These are phyloP conservation scores for Amblyornis subalaris DNA, from an alignment of 2,113 vertebrate genomes.

Conservation along the genomic window DNA sequence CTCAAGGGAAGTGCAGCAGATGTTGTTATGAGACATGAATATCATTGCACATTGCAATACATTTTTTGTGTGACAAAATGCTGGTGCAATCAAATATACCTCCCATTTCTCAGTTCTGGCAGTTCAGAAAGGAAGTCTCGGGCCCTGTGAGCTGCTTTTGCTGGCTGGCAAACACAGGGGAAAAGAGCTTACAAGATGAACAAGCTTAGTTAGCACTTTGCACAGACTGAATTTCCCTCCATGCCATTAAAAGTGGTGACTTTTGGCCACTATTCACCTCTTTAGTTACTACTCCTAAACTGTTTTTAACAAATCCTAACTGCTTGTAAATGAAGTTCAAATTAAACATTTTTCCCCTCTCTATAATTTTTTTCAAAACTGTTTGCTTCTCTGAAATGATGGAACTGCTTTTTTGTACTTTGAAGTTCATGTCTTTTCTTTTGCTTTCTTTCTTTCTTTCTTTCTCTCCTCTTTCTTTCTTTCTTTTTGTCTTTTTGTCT, in stretches of 20 bases:
- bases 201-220: neutral
- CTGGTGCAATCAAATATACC: neutral
- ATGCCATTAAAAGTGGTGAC: neutral
- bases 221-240: neutral
- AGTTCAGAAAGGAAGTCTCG: neutral
- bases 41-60: neutral
- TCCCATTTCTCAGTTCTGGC: neutral
- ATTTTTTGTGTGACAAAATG: neutral
- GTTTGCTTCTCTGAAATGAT: neutral
- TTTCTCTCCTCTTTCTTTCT: accelerated
- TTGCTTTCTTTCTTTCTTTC: accelerated
- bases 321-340: neutral
- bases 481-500: accelerated
- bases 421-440: neutral
- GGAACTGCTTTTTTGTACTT: neutral
- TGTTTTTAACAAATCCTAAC: neutral
- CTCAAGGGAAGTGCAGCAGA: neutral
- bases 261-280: neutral
- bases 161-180: neutral
- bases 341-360: neutral
- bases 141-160: neutral
- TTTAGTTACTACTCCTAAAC: neutral
- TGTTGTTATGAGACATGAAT: neutral
- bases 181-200: neutral
- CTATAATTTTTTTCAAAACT: neutral